Base-by-base conservation (phyloP, 2,113 vertebrate genomes). In the Chamaea fasciata region DNA sequence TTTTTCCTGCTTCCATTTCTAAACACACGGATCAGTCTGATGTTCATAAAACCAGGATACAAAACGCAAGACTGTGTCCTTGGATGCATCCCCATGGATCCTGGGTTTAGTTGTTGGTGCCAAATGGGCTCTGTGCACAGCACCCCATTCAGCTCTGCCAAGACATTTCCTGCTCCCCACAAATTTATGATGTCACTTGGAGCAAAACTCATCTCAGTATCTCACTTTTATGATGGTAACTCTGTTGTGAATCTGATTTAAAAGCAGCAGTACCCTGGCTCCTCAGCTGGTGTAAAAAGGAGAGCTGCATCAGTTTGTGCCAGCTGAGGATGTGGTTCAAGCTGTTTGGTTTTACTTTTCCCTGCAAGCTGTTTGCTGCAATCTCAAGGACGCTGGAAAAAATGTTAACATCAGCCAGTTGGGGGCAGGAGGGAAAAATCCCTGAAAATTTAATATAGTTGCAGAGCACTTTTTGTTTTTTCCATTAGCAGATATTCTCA, bases 401-500 rank as follows among this genome's bases (percentile, higher is more conserved):
- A 90, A 78, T 57, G 53, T 94, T 89, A 88, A 62, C 57, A 87
- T 89, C 93, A 90, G 77, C 90, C 95, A 95, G 86, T 70, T 90
- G 92, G 88, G 83, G 93, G 85, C 33, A 9, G 73, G 60, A 87
- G 46, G 60, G 56, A 92, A 96, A 95, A 91, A 96, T 71, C 21
- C 64, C 83, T 90, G 95, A 96, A 92, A 93, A 92, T 90, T 90
- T 88, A 89, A 95, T 95, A 83, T 62, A 87, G 73, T 87, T 89
- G 74, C 68, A 87, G 85, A 89, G 65, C 56, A 68, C 68, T 94
- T 92, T 79, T 96, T 91, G 79, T n/a, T 96, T 95, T 95, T 96
- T 95, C 86, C 92, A 95, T 97, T 97, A 97, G 74, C 69, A 73
- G 7, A 77, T 92, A 94, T 79, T 95, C 94, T 96, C 88, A 94